phyloP scores from a whole-genome alignment of 1,140 invertebrate genomes.

The Agrypnia vestita region DNA sequence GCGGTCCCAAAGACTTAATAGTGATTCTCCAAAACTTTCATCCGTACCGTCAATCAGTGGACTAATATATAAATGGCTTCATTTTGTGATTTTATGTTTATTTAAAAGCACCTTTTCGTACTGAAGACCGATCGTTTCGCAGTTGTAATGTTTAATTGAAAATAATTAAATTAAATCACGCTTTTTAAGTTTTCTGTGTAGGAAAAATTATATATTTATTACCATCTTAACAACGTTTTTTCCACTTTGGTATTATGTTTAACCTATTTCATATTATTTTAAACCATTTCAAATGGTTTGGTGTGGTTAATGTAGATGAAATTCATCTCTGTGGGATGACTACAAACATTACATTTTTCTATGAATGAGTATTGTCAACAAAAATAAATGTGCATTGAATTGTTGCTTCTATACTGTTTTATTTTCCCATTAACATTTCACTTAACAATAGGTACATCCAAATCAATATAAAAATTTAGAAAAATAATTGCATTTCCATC shows the following conservation, averaged over 20 bases:
- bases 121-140: not conserved
- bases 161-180: slow-evolving; percentile 6
- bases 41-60: slow-evolving; percentile 5
- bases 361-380: slow-evolving; percentile 54
- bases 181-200: slow-evolving; percentile 24
- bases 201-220: slow-evolving; percentile 40
- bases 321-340: slow-evolving; percentile 51
- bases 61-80: slow-evolving; percentile 12
- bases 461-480: slow-evolving; percentile 27
- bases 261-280: slow-evolving; percentile 46
- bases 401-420: slow-evolving; percentile 60
- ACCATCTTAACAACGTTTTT: slow-evolving; percentile 25
- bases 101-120: not conserved
- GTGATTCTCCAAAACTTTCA: slow-evolving; percentile 37
- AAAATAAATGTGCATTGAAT: slow-evolving; percentile 61
- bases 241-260: slow-evolving; percentile 42
- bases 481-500: not conserved
- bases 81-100: not conserved
- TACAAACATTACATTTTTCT: slow-evolving; percentile 52
- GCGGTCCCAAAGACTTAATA: slow-evolving; percentile 31
- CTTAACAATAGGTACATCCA: not conserved
- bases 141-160: not conserved
- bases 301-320: slow-evolving; percentile 51
- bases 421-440: slow-evolving; percentile 36
- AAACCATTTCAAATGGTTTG: slow-evolving; percentile 53